Evolutionary conservation across 2,113 vertebrate genomes (phyloP).

Genomic region (Lycaon pictus): DNA sequence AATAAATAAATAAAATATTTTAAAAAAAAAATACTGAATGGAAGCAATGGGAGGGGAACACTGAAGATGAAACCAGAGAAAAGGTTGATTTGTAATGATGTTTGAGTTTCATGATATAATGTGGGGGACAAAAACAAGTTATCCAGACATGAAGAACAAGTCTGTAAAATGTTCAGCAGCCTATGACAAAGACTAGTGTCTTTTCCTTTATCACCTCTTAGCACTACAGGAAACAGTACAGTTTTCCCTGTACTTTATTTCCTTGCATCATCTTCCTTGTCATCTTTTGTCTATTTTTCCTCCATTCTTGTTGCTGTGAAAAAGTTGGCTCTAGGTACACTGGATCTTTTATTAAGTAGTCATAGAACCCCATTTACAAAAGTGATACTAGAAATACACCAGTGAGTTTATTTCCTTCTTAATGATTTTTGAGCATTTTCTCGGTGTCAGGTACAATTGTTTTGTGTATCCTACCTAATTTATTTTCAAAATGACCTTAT

Average conservation of each 20-base stretch:
- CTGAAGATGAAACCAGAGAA: not conserved
- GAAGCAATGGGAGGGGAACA: not conserved
- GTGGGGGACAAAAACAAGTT: not conserved
- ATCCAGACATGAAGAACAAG: not conserved
- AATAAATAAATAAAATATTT: too few species aligned
- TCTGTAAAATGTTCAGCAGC: not conserved
- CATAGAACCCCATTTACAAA: not conserved
- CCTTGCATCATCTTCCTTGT: not conserved
- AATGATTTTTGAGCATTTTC: not conserved
- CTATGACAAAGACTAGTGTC: not conserved
- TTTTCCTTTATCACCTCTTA: not conserved
- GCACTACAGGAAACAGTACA: not conserved
- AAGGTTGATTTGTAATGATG: not conserved
- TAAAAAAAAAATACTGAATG: not conserved
- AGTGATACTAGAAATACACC: not conserved
- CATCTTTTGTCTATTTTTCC: not conserved
- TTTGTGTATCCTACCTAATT: not conserved
- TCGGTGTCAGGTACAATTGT: not conserved
- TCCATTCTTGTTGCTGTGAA: not conserved
- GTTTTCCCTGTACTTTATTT: not conserved
- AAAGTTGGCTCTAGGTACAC: not conserved
- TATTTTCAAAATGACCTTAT: not conserved
- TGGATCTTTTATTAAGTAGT: not conserved
- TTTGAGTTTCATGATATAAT: not conserved
- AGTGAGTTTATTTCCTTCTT: not conserved